A percentile compares a stretch with the other conserved stretches of the same genome.
Conservation (phyloP, 2,888 invertebrate genomes). For the Nomada fucata region DNA sequence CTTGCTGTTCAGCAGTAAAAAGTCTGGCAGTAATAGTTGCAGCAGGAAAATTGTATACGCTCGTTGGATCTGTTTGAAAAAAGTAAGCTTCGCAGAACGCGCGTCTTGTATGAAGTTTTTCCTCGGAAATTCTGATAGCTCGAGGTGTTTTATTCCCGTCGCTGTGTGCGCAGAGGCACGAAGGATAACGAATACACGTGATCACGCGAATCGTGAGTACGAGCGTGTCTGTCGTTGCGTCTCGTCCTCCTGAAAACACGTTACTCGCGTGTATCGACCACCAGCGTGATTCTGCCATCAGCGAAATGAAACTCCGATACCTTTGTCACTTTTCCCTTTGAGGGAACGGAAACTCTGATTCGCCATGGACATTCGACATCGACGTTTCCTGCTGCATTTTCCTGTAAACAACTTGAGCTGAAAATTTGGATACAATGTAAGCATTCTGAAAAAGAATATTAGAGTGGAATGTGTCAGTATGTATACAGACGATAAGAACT, state of each 20-base stretch:
- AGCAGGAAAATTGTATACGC: too few relatives aligned
- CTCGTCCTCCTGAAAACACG: constrained; percentile 30
- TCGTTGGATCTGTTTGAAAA: not conserved
- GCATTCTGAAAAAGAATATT: not conserved
- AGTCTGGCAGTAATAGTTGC: too few relatives aligned
- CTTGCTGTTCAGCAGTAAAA: too few relatives aligned
- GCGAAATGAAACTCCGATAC: constrained; percentile 43
- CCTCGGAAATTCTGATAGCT: constrained; percentile 5
- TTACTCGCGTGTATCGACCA: constrained; percentile 37
- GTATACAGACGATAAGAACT: not conserved
- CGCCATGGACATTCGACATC: not conserved
- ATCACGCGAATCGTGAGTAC: constrained; percentile 61
- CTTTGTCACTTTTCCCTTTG: constrained; percentile 23
- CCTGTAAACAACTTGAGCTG: not conserved
- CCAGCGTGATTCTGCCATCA: constrained; percentile 43
- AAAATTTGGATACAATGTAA: not conserved
- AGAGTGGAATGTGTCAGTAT: not conserved
- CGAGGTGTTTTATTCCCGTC: constrained; percentile 20
- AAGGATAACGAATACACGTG: constrained; percentile 35
- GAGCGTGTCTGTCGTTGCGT: constrained; percentile 55
- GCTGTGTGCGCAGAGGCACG: constrained; percentile 13
- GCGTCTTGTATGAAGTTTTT: not conserved
- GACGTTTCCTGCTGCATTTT: not conserved
- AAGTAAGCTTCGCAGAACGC: too few relatives aligned
- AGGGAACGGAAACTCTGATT: constrained; percentile 20